Conservation (phyloP, 2,113 vertebrate species). For the Pongo pygmaeus region DNA sequence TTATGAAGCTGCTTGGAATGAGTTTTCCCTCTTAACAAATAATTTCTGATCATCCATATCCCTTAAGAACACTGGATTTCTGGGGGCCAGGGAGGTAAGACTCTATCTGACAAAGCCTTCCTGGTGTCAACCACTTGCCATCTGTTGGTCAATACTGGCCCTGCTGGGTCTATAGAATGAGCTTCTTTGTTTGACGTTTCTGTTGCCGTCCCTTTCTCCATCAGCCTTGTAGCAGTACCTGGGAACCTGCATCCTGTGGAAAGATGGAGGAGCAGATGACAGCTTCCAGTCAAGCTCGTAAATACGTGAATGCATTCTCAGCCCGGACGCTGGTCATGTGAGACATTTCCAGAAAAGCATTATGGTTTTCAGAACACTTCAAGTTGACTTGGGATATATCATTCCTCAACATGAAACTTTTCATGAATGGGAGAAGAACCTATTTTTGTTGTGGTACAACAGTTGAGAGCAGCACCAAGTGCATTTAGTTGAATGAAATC, state of each 20-base stretch:
- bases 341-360: conserved; percentile 83
- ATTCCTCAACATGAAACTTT: conserved; percentile 86
- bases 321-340: conserved; percentile 97
- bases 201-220: background rate
- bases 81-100: background rate
- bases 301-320: conserved; percentile 93
- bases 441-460: conserved; percentile 97
- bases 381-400: conserved; percentile 83
- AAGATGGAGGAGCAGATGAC: conserved; percentile 93
- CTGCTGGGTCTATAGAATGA: too few relatives aligned
- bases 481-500: conserved; percentile 88
- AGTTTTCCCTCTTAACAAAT: background rate
- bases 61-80: background rate
- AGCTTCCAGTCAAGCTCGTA: conserved; percentile 90
- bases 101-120: background rate
- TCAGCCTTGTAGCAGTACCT: conserved; percentile 88
- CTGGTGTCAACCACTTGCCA: background rate
- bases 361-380: conserved; percentile 89
- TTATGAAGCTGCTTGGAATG: background rate
- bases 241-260: conserved; percentile 93
- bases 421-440: conserved; percentile 84
- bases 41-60: background rate
- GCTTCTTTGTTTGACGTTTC: background rate
- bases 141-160: background rate
- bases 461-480: conserved; percentile 96